Base-by-base conservation (phyloP, 1,140 invertebrate species). In the Drosophila obscura region DNA sequence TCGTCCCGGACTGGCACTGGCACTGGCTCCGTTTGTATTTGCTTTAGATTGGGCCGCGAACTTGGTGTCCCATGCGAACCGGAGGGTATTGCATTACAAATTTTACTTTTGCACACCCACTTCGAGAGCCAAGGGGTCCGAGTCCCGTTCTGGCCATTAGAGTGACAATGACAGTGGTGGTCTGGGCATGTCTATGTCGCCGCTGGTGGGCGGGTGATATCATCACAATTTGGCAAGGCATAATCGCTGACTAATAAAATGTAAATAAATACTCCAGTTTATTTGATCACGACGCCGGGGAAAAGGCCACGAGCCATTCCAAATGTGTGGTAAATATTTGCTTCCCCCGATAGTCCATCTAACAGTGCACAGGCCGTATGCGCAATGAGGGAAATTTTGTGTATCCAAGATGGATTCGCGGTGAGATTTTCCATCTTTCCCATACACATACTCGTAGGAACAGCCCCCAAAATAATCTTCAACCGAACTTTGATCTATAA, bases 61-160 rank as follows among this genome's bases (percentile, higher is more conserved):
- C 57, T 63, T 79, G 72, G 71, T 57, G 55, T 50, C 46, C 63
- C 79, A 85, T 85, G 81, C 81, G 87, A 78, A 87, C 62, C 44
- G 74, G 44, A 71, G 74, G 53, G 82, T 87, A 88, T 87, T 87
- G 82, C 82, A 87, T 88, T 87, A 87, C 82, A 88, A 82, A 87
- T 79, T 87, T 71, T 87, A 71, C 73, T 78, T 88, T 55, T 88
- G 66, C 82, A 88, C 74, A 77, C 78, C 75, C 51, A 41, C 56
- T 39, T 13, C 35, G 35, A 39, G 35, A 4, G 35, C 31, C 35
- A 13, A 13, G 11, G 5, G 31, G 31, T 11, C 9, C 31, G 31
- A 35, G 31, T 8, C 28, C 28, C 9, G 31, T 35, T 35, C 35
- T 39, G 35, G 11, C 35, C 35, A 39, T 35, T 19, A 46, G 9